Evolutionary conservation across 2,113 vertebrate genomes (phyloP).

Genomic region (Aix galericulata): DNA sequence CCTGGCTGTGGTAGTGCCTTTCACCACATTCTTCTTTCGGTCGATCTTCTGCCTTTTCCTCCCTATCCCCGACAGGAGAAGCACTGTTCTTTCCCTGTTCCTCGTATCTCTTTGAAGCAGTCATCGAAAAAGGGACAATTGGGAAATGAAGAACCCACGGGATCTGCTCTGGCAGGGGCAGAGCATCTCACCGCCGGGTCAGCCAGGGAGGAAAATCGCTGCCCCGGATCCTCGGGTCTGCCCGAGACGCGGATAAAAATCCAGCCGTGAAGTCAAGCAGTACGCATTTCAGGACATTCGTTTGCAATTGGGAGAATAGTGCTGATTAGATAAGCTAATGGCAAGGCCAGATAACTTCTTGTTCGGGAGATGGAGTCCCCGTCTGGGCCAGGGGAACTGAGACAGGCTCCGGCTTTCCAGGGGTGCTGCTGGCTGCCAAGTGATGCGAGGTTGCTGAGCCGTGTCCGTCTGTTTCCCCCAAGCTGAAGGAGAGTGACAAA

Average conservation of each 20-base stretch:
- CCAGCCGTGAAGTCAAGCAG: background rate
- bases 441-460: slow-evolving; percentile 16
- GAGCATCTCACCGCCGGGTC: background rate
- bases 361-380: background rate
- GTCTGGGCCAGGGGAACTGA: background rate
- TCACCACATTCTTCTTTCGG: slow-evolving; percentile 9
- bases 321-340: background rate
- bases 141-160: slow-evolving; percentile 56
- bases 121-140: slow-evolving; percentile 47
- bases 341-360: background rate
- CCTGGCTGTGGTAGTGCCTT: background rate
- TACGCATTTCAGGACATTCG: background rate
- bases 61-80: slow-evolving; percentile 21
- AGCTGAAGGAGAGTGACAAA: background rate
- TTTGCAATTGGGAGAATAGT: background rate
- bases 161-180: slow-evolving; percentile 44
- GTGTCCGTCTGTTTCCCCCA: background rate
- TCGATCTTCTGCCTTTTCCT: background rate
- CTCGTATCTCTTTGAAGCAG: slow-evolving; percentile 27
- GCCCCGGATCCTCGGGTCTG: background rate
- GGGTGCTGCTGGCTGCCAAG: background rate
- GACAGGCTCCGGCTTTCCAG: background rate
- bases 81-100: background rate
- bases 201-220: background rate
- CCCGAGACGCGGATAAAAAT: background rate